Evolutionary conservation across 2,113 vertebrate species (phyloP).

Genomic region (Haemorhous mexicanus): DNA sequence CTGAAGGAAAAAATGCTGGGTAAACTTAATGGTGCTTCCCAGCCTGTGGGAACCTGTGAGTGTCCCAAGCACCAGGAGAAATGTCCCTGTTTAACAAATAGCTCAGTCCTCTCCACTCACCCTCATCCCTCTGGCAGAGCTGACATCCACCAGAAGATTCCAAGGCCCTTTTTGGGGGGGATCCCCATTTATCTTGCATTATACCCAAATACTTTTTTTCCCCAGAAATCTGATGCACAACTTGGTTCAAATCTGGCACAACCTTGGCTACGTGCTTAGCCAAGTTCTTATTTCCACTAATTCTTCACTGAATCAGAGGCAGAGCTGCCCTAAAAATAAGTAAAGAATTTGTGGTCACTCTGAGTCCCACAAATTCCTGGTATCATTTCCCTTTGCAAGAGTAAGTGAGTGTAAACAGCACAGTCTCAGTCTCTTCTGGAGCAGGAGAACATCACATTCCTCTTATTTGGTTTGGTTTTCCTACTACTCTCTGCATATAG

Average conservation of each 20-base stretch:
- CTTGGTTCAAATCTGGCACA: background rate
- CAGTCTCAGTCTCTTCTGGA: background rate
- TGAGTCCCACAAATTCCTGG: background rate
- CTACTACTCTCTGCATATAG: background rate
- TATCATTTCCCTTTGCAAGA: background rate
- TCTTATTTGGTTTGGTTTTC: conserved; percentile 17
- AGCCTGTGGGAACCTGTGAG: background rate
- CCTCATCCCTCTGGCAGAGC: background rate
- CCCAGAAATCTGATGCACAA: background rate
- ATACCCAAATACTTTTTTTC: background rate
- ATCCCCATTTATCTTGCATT: background rate
- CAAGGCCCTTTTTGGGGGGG: fast-evolving
- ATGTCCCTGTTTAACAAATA: background rate
- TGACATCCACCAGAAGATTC: background rate
- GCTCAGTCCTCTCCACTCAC: background rate
- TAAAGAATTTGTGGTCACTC: background rate
- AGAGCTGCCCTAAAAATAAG: background rate
- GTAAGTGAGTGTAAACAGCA: background rate
- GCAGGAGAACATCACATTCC: background rate
- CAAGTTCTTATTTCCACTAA: background rate
- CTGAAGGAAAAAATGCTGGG: background rate
- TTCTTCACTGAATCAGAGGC: background rate
- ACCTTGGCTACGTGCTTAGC: background rate
- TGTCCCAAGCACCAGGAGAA: background rate
- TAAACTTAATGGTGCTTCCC: background rate